phyloP scores from a whole-genome alignment of 2,888 invertebrate species.

The Anoplius nigerrimus region DNA sequence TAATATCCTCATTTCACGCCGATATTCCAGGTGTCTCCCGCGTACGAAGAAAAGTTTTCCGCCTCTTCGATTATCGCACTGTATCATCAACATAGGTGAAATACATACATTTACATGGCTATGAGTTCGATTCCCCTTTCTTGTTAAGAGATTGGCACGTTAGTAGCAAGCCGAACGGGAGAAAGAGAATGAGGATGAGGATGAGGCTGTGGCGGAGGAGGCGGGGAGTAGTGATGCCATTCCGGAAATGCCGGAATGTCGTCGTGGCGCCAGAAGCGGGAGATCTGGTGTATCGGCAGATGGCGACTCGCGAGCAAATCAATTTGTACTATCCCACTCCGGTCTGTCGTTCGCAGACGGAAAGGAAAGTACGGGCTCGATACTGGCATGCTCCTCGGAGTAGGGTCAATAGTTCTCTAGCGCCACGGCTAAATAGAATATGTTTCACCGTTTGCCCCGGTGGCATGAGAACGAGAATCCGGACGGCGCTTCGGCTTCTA shows the following conservation, averaged over 20 bases:
- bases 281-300: conserved; percentile 60
- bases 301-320: conserved; percentile 67
- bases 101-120: too few relatives aligned
- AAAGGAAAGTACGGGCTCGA: too few relatives aligned
- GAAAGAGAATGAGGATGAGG: too few relatives aligned
- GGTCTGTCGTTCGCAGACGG: conserved; percentile 23
- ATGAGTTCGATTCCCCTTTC: conserved; percentile 57
- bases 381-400: too few relatives aligned
- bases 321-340: conserved; percentile 58
- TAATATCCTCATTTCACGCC: not conserved
- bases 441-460: too few relatives aligned
- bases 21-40: too few relatives aligned
- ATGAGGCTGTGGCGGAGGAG: too few relatives aligned
- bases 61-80: not conserved
- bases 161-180: conserved; percentile 52
- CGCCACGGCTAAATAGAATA: too few relatives aligned
- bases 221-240: conserved; percentile 60
- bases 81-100: too few relatives aligned
- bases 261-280: conserved; percentile 64
- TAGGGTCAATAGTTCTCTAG: too few relatives aligned
- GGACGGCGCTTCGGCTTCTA: not conserved
- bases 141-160: conserved; percentile 59
- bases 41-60: too few relatives aligned
- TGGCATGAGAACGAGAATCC: not conserved
- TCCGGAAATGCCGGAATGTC: conserved; percentile 70